phyloP scores from a whole-genome alignment of 2,797 vertebrate genomes.

The Crotalus adamanteus region DNA sequence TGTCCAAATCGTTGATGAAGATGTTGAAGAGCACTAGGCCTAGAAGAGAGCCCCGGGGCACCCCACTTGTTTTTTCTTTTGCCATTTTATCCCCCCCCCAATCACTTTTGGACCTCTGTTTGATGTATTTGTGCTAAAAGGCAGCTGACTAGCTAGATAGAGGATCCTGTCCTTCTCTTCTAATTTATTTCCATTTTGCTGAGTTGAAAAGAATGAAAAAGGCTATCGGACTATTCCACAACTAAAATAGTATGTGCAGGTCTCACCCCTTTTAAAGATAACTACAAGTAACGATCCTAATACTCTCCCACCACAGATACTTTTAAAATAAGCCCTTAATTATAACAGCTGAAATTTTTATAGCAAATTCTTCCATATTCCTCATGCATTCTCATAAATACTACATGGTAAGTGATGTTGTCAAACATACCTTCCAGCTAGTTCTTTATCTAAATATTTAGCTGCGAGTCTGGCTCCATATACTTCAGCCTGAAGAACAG shows the following conservation, averaged over 20 bases:
- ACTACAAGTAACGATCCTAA: background rate
- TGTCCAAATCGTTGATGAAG: too few species aligned
- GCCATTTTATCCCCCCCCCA: background rate
- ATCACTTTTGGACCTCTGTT: background rate
- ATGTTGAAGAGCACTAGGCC: too few species aligned
- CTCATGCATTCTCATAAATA: background rate
- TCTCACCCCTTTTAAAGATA: background rate
- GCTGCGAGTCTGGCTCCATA: conserved; percentile 95
- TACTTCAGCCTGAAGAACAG: conserved; percentile 95
- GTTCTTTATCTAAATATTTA: conserved; percentile 96
- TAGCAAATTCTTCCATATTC: background rate
- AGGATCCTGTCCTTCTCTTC: background rate
- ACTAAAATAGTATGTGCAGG: background rate
- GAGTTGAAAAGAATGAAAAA: background rate
- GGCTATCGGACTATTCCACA: background rate
- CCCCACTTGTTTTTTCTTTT: background rate
- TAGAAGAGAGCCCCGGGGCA: too few species aligned
- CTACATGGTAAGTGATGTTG: background rate
- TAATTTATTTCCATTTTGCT: background rate
- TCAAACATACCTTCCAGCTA: conserved; percentile 87
- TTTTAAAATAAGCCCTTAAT: background rate
- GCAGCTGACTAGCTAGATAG: background rate
- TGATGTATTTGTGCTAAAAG: background rate
- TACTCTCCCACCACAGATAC: background rate
- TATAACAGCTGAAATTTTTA: background rate